Conservation (phyloP, 1,140 invertebrate genomes). For the Heliconius himera region DNA sequence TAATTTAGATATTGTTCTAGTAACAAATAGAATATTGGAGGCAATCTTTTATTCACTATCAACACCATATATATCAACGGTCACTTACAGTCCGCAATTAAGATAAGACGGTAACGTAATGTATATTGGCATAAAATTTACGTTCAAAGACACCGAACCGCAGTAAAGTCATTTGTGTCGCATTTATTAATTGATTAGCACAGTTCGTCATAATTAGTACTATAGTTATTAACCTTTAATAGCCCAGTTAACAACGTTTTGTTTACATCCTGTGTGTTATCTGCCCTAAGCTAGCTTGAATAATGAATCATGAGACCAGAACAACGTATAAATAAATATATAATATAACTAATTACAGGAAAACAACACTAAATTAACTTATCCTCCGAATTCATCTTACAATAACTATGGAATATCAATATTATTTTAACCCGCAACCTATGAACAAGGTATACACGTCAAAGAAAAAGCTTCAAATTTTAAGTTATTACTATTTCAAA, state of each 20-base stretch:
- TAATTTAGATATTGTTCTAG: too few relatives aligned
- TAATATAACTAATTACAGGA: not conserved
- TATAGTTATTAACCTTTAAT: not conserved
- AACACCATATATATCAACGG: not conserved
- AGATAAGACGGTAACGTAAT: not conserved
- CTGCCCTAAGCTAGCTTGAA: not conserved
- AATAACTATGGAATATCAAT: not conserved
- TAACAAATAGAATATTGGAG: too few relatives aligned
- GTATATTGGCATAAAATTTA: not conserved
- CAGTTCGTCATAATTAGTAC: not conserved
- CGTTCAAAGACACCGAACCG: constrained; percentile 1
- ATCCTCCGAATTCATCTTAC: not conserved
- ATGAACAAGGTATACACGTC: too few relatives aligned
- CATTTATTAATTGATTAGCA: not conserved
- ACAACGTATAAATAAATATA: not conserved
- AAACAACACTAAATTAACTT: not conserved
- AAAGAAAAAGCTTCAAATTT: too few relatives aligned
- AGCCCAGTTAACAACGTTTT: constrained; percentile 18
- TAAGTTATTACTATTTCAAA: too few relatives aligned
- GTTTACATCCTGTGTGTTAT: constrained; percentile 15
- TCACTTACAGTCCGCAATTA: not conserved
- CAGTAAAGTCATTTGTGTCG: not conserved
- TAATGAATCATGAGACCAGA: not conserved
- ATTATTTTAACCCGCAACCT: too few relatives aligned
- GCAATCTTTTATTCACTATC: not conserved